A percentile compares a stretch with the other conserved stretches of the same genome.
Evolutionary conservation across 2,113 vertebrate genomes (phyloP).

Genomic region (Cynocephalus volans): DNA sequence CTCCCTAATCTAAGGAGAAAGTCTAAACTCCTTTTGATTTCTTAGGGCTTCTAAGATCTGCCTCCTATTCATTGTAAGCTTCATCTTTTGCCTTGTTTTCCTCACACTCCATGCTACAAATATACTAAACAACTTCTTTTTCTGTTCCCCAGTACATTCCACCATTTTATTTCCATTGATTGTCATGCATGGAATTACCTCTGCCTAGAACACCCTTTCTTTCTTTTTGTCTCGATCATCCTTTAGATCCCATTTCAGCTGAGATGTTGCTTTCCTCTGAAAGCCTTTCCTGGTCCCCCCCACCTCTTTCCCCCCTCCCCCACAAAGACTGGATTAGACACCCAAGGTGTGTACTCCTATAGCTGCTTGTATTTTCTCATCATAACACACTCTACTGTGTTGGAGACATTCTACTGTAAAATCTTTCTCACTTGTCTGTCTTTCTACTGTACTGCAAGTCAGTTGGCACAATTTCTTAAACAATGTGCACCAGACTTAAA

Average conservation of each 20-base stretch:
- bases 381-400: neutral
- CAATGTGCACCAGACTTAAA: neutral
- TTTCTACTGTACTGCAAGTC: neutral
- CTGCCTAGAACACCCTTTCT: neutral
- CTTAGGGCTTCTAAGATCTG: neutral
- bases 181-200: neutral
- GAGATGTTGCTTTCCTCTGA: neutral
- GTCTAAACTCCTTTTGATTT: neutral
- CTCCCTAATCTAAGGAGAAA: neutral
- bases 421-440: neutral
- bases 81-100: neutral
- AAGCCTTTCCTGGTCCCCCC: neutral
- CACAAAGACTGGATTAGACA: neutral
- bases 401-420: neutral
- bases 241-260: constrained; percentile 3
- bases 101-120: neutral
- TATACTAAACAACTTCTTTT: neutral
- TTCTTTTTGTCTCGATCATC: neutral
- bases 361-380: neutral
- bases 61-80: neutral
- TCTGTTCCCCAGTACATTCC: neutral
- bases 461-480: constrained; percentile 1
- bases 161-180: neutral
- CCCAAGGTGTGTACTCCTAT: neutral
- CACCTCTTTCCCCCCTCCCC: too few relatives aligned